phyloP scores from a whole-genome alignment of 2,113 vertebrate species.

The Cyprinodon brontotheroides region DNA sequence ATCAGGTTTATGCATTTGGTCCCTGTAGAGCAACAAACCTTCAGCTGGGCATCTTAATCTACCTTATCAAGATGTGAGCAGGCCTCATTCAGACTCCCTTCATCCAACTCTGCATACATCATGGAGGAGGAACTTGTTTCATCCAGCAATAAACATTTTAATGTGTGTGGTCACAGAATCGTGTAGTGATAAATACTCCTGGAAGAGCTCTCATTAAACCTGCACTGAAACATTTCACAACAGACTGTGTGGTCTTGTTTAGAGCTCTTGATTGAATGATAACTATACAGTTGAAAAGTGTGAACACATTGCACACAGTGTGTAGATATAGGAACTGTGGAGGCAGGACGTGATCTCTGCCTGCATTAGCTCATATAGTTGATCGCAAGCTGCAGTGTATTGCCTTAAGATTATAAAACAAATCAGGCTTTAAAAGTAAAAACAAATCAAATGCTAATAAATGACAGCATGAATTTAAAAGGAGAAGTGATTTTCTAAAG shows the following conservation, averaged over 20 bases:
- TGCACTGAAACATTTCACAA: background rate
- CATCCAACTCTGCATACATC: constrained; percentile 10
- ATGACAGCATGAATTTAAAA: background rate
- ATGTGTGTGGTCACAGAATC: constrained; percentile 16
- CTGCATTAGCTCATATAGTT: background rate
- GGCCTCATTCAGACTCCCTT: constrained; percentile 19
- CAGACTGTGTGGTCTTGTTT: constrained; percentile 4
- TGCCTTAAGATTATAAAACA: background rate
- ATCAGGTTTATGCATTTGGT: background rate
- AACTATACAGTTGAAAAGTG: constrained; percentile 13
- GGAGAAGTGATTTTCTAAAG: no score
- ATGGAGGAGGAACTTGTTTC: constrained; percentile 11
- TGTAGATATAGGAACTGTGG: background rate
- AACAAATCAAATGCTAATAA: background rate
- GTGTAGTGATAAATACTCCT: constrained; percentile 5
- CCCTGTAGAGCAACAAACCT: constrained; percentile 44
- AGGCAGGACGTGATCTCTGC: background rate
- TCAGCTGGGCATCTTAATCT: constrained; percentile 41
- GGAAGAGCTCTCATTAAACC: constrained; percentile 15
- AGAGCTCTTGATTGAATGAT: constrained; percentile 3
- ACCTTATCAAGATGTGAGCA: constrained; percentile 20
- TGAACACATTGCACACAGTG: constrained; percentile 24
- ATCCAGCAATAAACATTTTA: constrained; percentile 3
- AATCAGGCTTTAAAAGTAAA: background rate
- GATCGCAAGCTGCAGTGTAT: background rate